Percentiles rank a stretch among this genome's conserved stretches.
phyloP scores from a whole-genome alignment of 2,113 vertebrate species.

The Picathartes gymnocephalus region DNA sequence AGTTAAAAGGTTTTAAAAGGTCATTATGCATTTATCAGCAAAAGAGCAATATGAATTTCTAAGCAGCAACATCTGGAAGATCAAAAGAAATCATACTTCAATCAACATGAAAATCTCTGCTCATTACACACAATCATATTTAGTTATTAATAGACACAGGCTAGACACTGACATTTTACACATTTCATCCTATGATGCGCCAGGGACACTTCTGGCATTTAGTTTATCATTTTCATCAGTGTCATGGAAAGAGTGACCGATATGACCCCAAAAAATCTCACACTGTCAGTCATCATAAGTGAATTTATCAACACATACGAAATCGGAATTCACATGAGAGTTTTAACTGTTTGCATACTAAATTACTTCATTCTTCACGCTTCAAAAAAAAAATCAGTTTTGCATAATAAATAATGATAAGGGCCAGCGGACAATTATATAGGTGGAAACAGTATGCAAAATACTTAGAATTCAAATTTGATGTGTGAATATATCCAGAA shows the following conservation, averaged over 20 bases:
- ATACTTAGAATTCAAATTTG: slow-evolving; percentile 74
- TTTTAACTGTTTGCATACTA: slow-evolving; percentile 88
- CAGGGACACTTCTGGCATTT: slow-evolving; percentile 86
- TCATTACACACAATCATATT: slow-evolving; percentile 79
- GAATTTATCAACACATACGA: slow-evolving; percentile 88
- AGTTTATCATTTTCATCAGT: slow-evolving; percentile 81
- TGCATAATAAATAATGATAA: slow-evolving; percentile 92
- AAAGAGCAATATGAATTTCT: slow-evolving; percentile 72
- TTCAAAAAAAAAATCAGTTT: slow-evolving; percentile 78
- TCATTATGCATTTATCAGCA: slow-evolving; percentile 61
- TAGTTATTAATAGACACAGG: slow-evolving; percentile 80
- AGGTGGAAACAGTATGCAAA: slow-evolving; percentile 78
- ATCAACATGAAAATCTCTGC: slow-evolving; percentile 79
- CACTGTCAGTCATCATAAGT: slow-evolving; percentile 88
- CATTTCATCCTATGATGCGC: slow-evolving; percentile 78
- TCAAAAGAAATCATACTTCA: slow-evolving; percentile 78
- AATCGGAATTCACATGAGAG: slow-evolving; percentile 79
- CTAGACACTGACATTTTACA: slow-evolving; percentile 79
- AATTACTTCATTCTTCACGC: slow-evolving; percentile 87
- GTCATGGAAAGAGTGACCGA: slow-evolving; percentile 77
- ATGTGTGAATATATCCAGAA: slow-evolving; percentile 53
- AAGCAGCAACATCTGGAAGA: slow-evolving; percentile 80
- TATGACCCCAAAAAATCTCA: slow-evolving; percentile 81
- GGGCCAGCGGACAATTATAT: slow-evolving; percentile 83
- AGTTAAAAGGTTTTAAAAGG: slow-evolving; percentile 69